These are phyloP conservation scores for Drosophila multiciliata DNA, from an alignment of 2,888 invertebrate genomes.

Conservation along the genomic window DNA sequence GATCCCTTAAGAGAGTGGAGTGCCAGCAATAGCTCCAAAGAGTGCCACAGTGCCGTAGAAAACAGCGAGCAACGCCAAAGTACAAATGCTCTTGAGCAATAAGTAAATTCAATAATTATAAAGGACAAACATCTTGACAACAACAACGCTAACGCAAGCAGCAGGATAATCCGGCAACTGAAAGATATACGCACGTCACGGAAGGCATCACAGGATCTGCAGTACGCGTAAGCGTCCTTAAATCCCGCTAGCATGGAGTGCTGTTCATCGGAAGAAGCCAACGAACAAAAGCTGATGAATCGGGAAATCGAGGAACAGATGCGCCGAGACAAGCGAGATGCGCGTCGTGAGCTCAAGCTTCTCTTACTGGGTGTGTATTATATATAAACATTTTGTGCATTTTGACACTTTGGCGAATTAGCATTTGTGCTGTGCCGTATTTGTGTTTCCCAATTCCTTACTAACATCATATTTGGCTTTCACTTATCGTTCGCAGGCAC, in stretches of 20 bases:
- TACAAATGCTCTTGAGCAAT: constrained; percentile 71
- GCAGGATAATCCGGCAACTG: constrained; percentile 22
- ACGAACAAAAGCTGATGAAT: constrained; percentile 99
- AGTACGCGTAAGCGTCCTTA: constrained; percentile 81
- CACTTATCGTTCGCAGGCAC: constrained; percentile 84
- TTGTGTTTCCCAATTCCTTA: constrained; percentile 2
- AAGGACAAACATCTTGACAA: constrained; percentile 33
- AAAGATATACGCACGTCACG: constrained; percentile 62
- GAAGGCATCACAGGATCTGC: constrained; percentile 58
- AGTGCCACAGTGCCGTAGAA: constrained; percentile 54
- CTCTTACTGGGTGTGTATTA: constrained; percentile 95
- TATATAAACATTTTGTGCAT: constrained; percentile 18
- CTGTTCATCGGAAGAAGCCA: constrained; percentile 99
- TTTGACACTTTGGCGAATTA: constrained; percentile 37
- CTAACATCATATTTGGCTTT: constrained; percentile 22
- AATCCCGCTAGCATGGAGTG: constrained; percentile 94
- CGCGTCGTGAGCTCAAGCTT: constrained; percentile 96
- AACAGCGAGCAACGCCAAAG: constrained; percentile 71
- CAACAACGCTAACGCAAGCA: constrained; percentile 21
- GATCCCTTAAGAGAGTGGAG: constrained; percentile 32
- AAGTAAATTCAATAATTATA: constrained; percentile 44
- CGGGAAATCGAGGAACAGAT: constrained; percentile 99
- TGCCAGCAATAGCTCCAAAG: constrained; percentile 76
- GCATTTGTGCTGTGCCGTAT: constrained; percentile 9
- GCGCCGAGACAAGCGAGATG: constrained; percentile 99